Base-by-base conservation (phyloP, 2,888 invertebrate species). In the Calameuta idolon region DNA sequence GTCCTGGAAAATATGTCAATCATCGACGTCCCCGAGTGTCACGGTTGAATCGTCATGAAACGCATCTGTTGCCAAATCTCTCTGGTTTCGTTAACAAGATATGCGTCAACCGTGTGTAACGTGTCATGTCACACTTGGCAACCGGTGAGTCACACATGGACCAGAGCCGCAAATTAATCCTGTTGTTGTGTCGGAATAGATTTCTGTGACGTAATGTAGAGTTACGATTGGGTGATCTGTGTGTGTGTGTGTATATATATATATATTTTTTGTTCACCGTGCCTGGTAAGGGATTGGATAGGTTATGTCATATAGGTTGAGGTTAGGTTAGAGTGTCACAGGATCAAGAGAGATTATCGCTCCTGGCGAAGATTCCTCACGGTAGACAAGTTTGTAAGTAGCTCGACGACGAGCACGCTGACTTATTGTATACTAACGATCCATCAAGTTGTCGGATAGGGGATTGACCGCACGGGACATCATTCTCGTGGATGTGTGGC, bases 1-100 rank as follows among this genome's bases (percentile, higher is more conserved):
- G 9, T 2, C 85, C 86, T 85, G 87, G 87, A 90, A 90, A 90
- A 90, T 90, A 89, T 89, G 90, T 90, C 90, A 90, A 90, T 90
- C 90, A 90, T 84, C 81, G 80, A 71, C 77, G 81, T 79, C 71
- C 86, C 86, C 87, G 68, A 78, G 81, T 75, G 79, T 82, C 83
- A 86, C 84, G 85, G 87, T 87, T 82, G 86, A 84, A 85, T 87
- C 87, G 85, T 84, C 86, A 84, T 80, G 83, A 84, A 77, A 82
- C 87, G 85, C 88, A 88, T 88, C 88, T 88, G 88, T 87, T 88
- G 83, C 87, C 81, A 81, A 84, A 82, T 79, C 81, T 75, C 80
- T 37, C 74, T 79, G 80, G 79, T 78, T 81, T 40, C 71, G 77
- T 79, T 83, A 83, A 83, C 82, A 81, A 82, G 81, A 81, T 77